These are phyloP conservation scores for Atta colombica DNA, from an alignment of 1,140 invertebrate genomes.

Conservation along the genomic window DNA sequence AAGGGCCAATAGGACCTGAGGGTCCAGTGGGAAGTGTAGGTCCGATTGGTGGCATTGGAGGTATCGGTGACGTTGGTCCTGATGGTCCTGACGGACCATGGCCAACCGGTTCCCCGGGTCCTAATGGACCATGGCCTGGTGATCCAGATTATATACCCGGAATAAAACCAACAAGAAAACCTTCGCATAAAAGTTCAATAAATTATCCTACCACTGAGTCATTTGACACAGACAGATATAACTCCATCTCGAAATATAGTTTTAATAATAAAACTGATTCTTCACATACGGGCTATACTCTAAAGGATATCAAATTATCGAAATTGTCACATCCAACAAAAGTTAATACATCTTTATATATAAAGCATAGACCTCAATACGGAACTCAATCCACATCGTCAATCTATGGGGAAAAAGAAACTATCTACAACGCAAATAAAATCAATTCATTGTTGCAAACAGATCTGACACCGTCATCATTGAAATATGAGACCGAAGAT, in stretches of 20 bases:
- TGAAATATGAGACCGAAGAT: not conserved
- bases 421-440: constrained; percentile 43
- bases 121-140: constrained; percentile 82
- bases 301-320: constrained; percentile 21
- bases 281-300: not conserved
- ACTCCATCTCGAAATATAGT: constrained; percentile 9
- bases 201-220: constrained; percentile 41
- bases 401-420: not conserved
- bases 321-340: constrained; percentile 8
- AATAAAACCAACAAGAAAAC: constrained; percentile 4
- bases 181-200: constrained; percentile 35
- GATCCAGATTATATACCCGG: constrained; percentile 78
- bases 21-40: constrained; percentile 10
- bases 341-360: constrained; percentile 40
- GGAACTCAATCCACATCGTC: constrained; percentile 5
- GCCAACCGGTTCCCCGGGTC: constrained; percentile 81
- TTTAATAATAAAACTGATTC: constrained; percentile 14
- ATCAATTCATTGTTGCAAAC: constrained; percentile 59
- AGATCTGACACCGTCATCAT: not conserved
- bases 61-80: constrained; percentile 65
- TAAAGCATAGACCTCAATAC: constrained; percentile 37
- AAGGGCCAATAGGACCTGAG: constrained; percentile 32
- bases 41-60: constrained; percentile 65
- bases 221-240: constrained; percentile 3
- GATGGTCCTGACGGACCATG: constrained; percentile 78